Base-by-base conservation (phyloP, 2,797 vertebrate genomes). In the Phrynocephalus forsythii region DNA sequence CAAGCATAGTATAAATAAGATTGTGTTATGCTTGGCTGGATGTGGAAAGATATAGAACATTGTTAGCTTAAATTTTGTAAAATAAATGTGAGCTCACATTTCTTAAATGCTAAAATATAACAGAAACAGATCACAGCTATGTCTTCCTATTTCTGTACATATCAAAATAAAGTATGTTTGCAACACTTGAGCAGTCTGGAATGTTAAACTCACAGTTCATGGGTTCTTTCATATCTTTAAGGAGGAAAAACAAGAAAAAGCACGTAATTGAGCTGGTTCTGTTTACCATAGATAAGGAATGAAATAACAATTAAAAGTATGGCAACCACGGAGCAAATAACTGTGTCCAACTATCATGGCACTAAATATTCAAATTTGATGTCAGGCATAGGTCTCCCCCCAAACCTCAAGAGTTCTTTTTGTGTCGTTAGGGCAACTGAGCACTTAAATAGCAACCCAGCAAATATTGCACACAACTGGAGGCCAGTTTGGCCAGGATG, bases 191-290 rank as follows among this genome's bases (percentile, higher is more conserved):
- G 48, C 50, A 86, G 85, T 71, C 88, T 86, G 38, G 90, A 93
- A 79, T 80, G 85, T 73, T 92, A 93, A 90, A 91, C 91, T 87
- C 87, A 92, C 89, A 93, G 90, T 91, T 83, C 82, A 86, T 38
- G 83, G 90, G 71, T 83, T 63, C 30, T 84, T 82, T 18, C 84
- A 85, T 79, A 81, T 86, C 38, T 73, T n/a, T 9, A 6, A 77
- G 63, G 72, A 86, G 22, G 83, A 50, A 87, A 89, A 90, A 30
- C 67, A 89, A 71, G 66, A 69, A 38, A 26, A 79, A 24, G 50
- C 67, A 72, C 76, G 81, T 44, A 71, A 81, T 68, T 76, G 68
- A 84, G 66, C n/a, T 33, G 75, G 63, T 71, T 71, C 76, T 71
- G 33, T 9, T 89, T 79, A 52, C 60, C 26, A 88, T 76, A 89